Evolutionary conservation across 1,140 invertebrate genomes (phyloP), one percentile per base, ranked within the genome.

Genomic region (Wiebesia pumilae): DNA sequence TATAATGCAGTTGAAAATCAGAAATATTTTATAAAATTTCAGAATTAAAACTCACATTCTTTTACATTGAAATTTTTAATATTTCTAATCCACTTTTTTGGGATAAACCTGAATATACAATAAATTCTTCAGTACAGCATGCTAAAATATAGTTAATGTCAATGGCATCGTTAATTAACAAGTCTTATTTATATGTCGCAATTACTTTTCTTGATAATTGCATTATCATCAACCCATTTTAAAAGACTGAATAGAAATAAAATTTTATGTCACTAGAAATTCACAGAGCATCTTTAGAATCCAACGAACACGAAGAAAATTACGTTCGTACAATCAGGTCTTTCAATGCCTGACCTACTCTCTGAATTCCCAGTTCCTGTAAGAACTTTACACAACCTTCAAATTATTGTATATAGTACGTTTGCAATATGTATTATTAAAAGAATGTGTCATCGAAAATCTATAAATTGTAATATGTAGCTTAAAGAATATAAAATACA

Each of bases 281-380:
- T 62, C 30, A 67, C 30, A n/a, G 27, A 33, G 14, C 27, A 67
- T 30, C 40, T 75, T 75, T 3, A 75, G 71, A 75, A 35, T 40
- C 35, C 71, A 75, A 75, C 71, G 40, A 75, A 40, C 35, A 35
- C 35, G 38, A 75, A 75, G 65, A 67, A 35, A 82, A 71, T 69
- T 69, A 82, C 51, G 65, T 16, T 40, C 51, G 80, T 47, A 51
- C 69, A 82, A 69, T 67, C 80, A 69, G 43, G 4, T 65, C 33
- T 47, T 82, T 69, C 80, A 71, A 82, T 69, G 65, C 10, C 40
- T 82, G 80, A 82, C 80, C 80, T 82, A 82, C 62, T 82, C 62
- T 82, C 67, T 47, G 47, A 35, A 69, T 51, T 82, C 65, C 30
- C 40, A 27, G 40, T n/a, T 82, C 47, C 67, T 82, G 0, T 71